Evolutionary conservation across 2,113 vertebrate species (phyloP).

Genomic region (Enhydra lutris): DNA sequence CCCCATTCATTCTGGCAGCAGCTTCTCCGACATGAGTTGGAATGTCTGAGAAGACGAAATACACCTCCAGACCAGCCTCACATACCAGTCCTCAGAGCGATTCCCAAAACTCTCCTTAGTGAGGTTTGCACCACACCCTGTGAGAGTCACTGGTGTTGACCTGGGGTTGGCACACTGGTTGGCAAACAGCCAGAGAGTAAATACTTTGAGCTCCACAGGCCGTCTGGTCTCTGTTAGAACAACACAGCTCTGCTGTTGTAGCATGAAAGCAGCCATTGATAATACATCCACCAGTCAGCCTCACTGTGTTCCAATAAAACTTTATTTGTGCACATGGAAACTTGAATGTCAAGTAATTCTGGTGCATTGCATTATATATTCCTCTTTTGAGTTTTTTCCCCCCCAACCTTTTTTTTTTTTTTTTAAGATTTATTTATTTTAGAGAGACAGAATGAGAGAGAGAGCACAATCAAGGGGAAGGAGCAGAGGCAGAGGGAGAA

Average conservation of each 20-base stretch:
- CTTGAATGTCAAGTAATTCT: neutral
- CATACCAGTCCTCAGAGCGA: neutral
- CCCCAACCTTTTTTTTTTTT: neutral
- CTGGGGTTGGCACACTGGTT: accelerated
- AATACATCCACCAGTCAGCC: neutral
- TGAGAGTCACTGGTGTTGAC: neutral
- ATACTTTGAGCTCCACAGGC: neutral
- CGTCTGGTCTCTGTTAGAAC: neutral
- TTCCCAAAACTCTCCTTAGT: neutral
- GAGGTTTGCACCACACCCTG: neutral
- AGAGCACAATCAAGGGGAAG: too few species aligned
- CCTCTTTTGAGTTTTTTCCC: neutral
- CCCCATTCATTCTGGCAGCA: neutral
- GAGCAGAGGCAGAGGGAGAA: neutral
- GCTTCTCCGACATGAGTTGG: neutral
- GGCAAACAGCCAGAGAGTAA: neutral
- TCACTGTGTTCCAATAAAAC: neutral
- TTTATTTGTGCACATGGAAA: neutral
- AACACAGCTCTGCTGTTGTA: neutral
- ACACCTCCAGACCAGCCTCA: neutral
- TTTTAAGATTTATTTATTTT: neutral
- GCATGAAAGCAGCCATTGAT: neutral
- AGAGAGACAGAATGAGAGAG: neutral
- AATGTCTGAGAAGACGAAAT: neutral
- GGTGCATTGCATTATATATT: neutral